Base-by-base conservation (phyloP, 2,888 invertebrate genomes). In the Pycnomerus fuliginosus region DNA sequence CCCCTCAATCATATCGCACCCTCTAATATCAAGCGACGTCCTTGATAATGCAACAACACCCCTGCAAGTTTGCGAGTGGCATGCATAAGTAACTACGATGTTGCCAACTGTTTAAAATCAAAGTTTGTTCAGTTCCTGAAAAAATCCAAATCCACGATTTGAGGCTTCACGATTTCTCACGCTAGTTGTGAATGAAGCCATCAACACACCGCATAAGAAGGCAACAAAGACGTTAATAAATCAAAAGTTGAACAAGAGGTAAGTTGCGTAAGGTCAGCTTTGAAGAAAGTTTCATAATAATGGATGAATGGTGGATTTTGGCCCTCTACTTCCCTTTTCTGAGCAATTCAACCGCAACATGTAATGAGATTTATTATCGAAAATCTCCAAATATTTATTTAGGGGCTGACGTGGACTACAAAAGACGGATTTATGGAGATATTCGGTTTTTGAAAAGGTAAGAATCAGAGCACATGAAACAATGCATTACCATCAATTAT, bases 1-100 rank as follows among this genome's bases (percentile, higher is more conserved):
- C 63, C 67, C 61, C 68, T 66, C 71, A 71, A 73, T 73, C 72
- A 73, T 72, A 71, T 68, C 67, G 67, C 69, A 71, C 71, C 72
- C 70, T 69, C 70, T 72, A 71, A 72, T 73, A 71, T 71, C 68
- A 68, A 65, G 61, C 64, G 71, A 72, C 71, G 71, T 68, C 62
- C 68, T 68, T 68, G 69, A 71, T 71, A 69, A 70, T 71, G 70
- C 69, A 68, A 66, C 67, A 64, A 67, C 67, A 66, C 66, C 67
- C 67, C 64, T 60, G 17, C 12, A 29, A 28, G 39, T 39, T 31
- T 39, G 29, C 29, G 38, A 12, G 24, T 23, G 16, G 38, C 44
- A 44, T 44, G 44, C 44, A 44, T 44, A 44, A 44, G 44, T 44
- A 44, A 44, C 24, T 22, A 8, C 23, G 39, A 30, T 15, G 22